Conservation (phyloP, 30 jellyfish, hydroid and myxozoan genomes). For the Aurelia coerulea region DNA sequence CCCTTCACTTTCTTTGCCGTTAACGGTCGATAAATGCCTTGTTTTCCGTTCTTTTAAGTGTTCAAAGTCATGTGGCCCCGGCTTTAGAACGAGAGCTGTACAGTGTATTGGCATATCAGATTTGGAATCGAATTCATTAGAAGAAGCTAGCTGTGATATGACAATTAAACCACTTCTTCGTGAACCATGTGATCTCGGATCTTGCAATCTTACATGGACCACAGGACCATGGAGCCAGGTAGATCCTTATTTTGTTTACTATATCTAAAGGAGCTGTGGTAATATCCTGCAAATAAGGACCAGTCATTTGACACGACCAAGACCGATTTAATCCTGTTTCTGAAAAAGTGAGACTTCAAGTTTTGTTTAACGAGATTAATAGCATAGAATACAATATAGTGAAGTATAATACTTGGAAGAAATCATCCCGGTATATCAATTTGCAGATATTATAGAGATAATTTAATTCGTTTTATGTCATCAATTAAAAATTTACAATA, state of each 20-base stretch:
- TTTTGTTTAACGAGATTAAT: too few species aligned
- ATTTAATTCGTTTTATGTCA: too few species aligned
- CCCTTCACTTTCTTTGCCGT: too few species aligned
- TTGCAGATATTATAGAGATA: too few species aligned
- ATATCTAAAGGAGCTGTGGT: not conserved
- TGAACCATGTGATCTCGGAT: conserved; percentile 71
- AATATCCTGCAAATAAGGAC: not conserved
- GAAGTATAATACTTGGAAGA: too few species aligned
- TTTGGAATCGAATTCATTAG: conserved; percentile 41
- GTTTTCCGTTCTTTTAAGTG: conserved; percentile 41
- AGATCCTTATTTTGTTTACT: not conserved
- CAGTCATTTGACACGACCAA: too few species aligned
- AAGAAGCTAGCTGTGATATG: conserved; percentile 66
- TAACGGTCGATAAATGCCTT: too few species aligned
- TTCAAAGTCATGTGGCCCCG: conserved; percentile 89
- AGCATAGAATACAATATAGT: too few species aligned
- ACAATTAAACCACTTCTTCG: conserved; percentile 62
- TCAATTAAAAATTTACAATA: too few species aligned
- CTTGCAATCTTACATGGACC: conserved; percentile 87
- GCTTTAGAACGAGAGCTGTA: conserved; percentile 64
- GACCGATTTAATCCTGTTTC: too few species aligned
- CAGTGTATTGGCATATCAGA: conserved; percentile 52
- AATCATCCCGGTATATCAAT: too few species aligned
- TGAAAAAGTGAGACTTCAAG: too few species aligned
- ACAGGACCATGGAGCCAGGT: conserved; percentile 86